Base-by-base conservation (phyloP, 1,140 invertebrate genomes). In the Drosophila nebulosa region DNA sequence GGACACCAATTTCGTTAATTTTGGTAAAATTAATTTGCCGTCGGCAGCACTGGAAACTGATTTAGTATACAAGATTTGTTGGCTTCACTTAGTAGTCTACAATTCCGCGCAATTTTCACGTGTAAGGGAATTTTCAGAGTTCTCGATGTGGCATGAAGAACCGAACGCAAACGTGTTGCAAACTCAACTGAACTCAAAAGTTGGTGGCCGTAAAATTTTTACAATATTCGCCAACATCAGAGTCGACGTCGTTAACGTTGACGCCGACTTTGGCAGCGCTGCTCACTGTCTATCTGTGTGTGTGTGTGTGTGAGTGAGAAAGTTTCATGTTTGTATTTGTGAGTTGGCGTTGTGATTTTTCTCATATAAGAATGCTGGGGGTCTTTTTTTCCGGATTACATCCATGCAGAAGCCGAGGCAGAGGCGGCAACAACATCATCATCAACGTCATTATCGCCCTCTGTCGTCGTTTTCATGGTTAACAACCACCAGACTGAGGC, bases 101-200 rank as follows among this genome's bases (percentile, higher is more conserved):
- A 46, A 46, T 18, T 46, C 39, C 39, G 39, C 66, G 57, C 57
- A 39, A 52, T 46, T 3, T 35, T 26, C 57, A n/a, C n/a, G 6
- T n/a, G 35, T 52, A 42, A 12, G 10, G 30, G 26, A 42, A 42
- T 35, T 52, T 59, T n/a, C 16, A 74, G 16, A 24, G 26, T n/a
- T 62, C 14, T 55, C 22, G 16, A 58, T 22, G 7, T 35, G 32
- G 60, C 57, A 36, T 27, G 53, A 62, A 59, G 70, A 83, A 79
- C 71, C 84, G 79, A 77, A 71, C 83, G 63, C 63, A 66, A 70
- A 68, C 79, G 78, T 79, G 75, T 76, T 83, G 75, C 84, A 88
- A 89, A 79, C 83, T 88, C 66, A 77, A 88, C 84, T 88, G 75
- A 79, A 80, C 64, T 78, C 53, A 78, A 86, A 88, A 88, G 84